Conservation (phyloP, 2,113 vertebrate species). For the Stegostoma tigrinum region DNA sequence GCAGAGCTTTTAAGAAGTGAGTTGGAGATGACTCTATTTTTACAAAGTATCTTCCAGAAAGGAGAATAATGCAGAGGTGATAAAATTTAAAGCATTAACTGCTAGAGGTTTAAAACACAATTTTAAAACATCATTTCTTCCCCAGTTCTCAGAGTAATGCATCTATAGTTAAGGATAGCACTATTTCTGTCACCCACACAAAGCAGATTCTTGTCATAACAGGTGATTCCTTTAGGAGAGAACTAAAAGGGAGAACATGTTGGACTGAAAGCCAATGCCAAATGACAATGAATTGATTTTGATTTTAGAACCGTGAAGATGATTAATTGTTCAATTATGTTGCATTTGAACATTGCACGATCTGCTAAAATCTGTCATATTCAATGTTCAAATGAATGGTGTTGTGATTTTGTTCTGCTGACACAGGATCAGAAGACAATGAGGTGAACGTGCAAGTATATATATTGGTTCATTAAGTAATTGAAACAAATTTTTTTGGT, state of each 20-base stretch:
- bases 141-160: neutral
- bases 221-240: neutral
- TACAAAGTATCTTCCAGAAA: neutral
- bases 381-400: neutral
- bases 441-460: neutral
- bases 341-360: neutral
- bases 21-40: neutral
- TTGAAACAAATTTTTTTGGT: neutral
- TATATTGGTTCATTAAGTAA: neutral
- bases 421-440: neutral
- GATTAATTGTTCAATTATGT: constrained; percentile 17
- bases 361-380: too few species aligned
- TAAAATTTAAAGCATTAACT: neutral
- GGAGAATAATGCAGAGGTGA: neutral
- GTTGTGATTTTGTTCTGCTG: neutral
- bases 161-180: neutral
- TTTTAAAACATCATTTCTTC: neutral
- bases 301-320: neutral
- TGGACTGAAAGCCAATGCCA: neutral
- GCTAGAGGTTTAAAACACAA: too few species aligned
- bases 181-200: neutral
- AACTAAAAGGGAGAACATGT: neutral
- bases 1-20: neutral
- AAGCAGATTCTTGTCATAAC: neutral
- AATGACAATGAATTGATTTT: neutral